phyloP scores from a whole-genome alignment of 2,797 vertebrate genomes.

The Champsocephalus gunnari region DNA sequence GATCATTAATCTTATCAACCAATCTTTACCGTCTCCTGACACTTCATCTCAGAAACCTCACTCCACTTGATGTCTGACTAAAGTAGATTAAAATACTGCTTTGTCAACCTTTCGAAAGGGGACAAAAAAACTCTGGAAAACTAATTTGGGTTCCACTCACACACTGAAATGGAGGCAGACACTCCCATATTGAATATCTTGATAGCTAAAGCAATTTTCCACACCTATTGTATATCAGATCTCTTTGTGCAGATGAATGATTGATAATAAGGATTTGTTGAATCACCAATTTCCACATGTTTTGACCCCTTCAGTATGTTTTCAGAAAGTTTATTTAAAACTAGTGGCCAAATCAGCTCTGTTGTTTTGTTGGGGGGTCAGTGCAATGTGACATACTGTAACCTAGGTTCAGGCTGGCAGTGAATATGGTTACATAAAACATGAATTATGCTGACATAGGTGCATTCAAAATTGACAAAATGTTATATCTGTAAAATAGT shows the following conservation, averaged over 20 bases:
- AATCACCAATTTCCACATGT: constrained; percentile 6
- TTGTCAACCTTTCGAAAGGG: constrained; percentile 60
- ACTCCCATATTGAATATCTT: constrained; percentile 30
- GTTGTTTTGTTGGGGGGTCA: not conserved
- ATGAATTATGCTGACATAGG: not conserved
- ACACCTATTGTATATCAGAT: constrained; percentile 24
- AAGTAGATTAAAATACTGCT: constrained; percentile 70
- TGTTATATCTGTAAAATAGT: not conserved
- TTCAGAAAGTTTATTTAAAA: constrained; percentile 9
- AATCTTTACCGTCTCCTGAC: constrained; percentile 60
- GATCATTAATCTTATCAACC: constrained; percentile 62
- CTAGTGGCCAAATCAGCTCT: not conserved
- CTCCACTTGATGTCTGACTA: constrained; percentile 57
- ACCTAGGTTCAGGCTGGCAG: not conserved
- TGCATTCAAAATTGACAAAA: not conserved
- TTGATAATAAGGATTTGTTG: constrained; percentile 17
- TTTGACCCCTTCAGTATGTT: not conserved
- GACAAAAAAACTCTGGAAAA: constrained; percentile 45
- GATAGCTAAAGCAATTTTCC: constrained; percentile 40
- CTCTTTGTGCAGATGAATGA: constrained; percentile 11
- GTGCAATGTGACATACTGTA: not conserved
- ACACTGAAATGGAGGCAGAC: constrained; percentile 42
- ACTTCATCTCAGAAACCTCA: constrained; percentile 63
- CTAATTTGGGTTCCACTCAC: constrained; percentile 44
- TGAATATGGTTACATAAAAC: constrained; percentile 1